Evolutionary conservation across 1,140 invertebrate species (phyloP), one percentile per base, ranked within the genome.

Genomic region (Drosophila sp.): DNA sequence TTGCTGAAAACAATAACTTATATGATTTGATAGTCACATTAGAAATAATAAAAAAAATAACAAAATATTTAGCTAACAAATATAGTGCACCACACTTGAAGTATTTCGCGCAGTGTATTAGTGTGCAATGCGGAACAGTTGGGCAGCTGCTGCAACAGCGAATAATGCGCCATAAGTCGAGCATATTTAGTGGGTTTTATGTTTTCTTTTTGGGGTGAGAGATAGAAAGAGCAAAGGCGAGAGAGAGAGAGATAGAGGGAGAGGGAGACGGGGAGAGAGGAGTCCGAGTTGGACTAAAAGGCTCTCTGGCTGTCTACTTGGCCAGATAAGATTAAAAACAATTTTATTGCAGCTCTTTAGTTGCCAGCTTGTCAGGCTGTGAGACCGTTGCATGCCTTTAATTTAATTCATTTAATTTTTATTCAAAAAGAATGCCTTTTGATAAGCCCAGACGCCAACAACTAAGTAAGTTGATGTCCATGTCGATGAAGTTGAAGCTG

Each of bases 401-500:
- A 90, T 90, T 90, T 90, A 90, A 90, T 90, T 90, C 84, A 90
- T 90, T 90, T 90, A 82, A 90, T 87, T 90, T 90, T 90, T 90
- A 90, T 90, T 90, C 78, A 90, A 90, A 90, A 64, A 32, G 74
- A 86, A 89, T 82, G 79, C 83, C 82, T 79, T 79, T 73, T 87
- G 83, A 87, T 87, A 89, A 89, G 79, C 63, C 48, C 78, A 80
- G 82, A 86, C 80, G 79, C 65, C 66, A 61, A 58, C 53, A 74
- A 65, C 61, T 72, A 65, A 65, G 61, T 64, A 71, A 54, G 59
- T 70, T 66, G 11, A 79, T 57, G 64, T 79, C 64, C 8, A 11
- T 18, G 8, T 27, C 4, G 29, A 32, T 48, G 41, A 46, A 7
- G 40, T 16, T 13, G 57, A 36, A 7, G 41, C 4, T 21, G 21